Percentiles rank a stretch among this genome's conserved stretches.
These are phyloP conservation scores for Ranitomeya variabilis DNA, from an alignment of 2,113 vertebrate genomes.

Conservation along the genomic window DNA sequence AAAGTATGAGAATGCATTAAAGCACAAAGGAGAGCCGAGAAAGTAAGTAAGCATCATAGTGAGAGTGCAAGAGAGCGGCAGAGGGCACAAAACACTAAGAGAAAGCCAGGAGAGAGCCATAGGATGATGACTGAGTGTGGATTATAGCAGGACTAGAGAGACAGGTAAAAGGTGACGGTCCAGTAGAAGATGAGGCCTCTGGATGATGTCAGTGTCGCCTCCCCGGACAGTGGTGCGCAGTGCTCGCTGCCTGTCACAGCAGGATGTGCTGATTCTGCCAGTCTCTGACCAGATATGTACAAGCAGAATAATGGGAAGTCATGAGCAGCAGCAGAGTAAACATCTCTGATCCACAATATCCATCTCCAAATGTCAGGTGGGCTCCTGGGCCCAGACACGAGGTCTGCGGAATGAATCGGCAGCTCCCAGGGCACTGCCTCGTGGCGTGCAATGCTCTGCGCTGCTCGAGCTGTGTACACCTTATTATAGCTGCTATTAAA, in stretches of 20 bases:
- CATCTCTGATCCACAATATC: constrained; percentile 33
- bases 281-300: background rate
- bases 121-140: background rate
- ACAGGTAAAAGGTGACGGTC: background rate
- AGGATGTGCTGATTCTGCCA: background rate
- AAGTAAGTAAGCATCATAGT: background rate
- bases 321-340: background rate
- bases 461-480: background rate
- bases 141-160: background rate
- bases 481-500: constrained; percentile 51
- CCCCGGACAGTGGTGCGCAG: background rate
- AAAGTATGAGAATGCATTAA: background rate
- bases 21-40: background rate
- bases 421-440: background rate
- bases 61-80: background rate
- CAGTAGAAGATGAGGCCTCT: background rate
- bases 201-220: background rate
- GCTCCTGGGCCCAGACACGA: background rate
- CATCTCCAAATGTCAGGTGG: constrained; percentile 30
- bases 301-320: background rate
- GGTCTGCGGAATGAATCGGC: background rate
- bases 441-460: background rate
- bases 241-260: background rate
- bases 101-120: no score
- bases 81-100: background rate